These are phyloP conservation scores for Pteronotus mesoamericanus DNA, from an alignment of 2,797 vertebrate species.

Conservation along the genomic window DNA sequence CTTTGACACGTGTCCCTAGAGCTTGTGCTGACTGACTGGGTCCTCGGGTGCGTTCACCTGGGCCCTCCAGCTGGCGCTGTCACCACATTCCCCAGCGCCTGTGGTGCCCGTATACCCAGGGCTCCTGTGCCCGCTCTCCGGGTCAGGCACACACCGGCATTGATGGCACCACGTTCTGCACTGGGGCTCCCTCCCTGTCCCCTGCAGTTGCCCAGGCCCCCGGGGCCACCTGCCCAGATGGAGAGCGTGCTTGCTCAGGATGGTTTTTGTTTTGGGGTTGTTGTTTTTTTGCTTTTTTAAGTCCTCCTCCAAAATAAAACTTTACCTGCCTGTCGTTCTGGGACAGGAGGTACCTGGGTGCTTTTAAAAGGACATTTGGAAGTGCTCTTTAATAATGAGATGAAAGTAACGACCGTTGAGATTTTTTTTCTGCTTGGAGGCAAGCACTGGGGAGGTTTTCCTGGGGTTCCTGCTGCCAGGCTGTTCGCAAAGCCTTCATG, in stretches of 20 bases:
- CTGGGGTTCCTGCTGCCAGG: no score
- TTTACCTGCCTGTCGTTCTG: not conserved
- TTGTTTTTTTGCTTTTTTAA: not conserved
- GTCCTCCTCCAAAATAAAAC: not conserved
- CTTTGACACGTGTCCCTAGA: not conserved
- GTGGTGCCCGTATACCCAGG: not conserved
- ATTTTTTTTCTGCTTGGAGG: not conserved
- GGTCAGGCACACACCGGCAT: accelerated
- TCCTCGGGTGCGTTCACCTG: not conserved
- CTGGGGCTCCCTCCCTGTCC: not conserved
- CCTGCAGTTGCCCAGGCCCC: not conserved
- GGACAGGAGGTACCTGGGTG: not conserved
- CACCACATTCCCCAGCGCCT: accelerated
- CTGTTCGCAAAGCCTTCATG: not conserved
- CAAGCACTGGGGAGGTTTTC: not conserved
- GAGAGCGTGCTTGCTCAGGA: not conserved
- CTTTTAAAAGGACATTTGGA: not conserved
- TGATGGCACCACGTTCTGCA: accelerated
- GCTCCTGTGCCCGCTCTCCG: accelerated
- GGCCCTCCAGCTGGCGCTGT: not conserved
- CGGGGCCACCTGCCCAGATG: not conserved
- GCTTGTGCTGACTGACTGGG: not conserved
- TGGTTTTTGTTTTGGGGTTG: no score
- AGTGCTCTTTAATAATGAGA: not conserved
- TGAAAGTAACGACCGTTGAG: not conserved